Percentiles rank a stretch among this genome's conserved stretches.
Conservation (phyloP, 2,888 invertebrate species). For the Phyllotreta cruciferae region DNA sequence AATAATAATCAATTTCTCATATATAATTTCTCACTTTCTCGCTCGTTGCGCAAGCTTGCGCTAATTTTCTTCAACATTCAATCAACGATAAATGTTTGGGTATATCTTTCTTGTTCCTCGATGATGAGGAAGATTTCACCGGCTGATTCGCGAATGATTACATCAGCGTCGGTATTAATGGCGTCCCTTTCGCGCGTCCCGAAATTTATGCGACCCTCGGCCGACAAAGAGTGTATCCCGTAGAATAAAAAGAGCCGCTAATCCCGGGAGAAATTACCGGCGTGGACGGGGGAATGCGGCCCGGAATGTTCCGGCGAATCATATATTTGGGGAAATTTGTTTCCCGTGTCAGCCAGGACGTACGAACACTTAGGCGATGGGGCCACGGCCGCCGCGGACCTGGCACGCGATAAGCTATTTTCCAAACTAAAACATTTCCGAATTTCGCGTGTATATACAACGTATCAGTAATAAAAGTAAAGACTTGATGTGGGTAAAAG, state of each 20-base stretch:
- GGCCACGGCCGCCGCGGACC: no score
- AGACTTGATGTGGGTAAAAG: slow-evolving; percentile 9
- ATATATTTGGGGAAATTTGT: slow-evolving; percentile 35
- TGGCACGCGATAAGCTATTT: slow-evolving; percentile 10
- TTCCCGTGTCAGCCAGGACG: slow-evolving; percentile 27
- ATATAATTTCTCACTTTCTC: no score
- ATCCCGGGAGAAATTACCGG: slow-evolving; percentile 39
- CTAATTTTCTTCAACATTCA: no score
- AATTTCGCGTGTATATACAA: not conserved
- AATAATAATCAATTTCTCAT: no score
- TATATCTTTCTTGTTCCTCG: no score
- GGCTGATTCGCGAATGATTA: slow-evolving; percentile 31
- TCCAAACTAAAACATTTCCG: slow-evolving; percentile 16
- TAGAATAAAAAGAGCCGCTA: slow-evolving; percentile 36
- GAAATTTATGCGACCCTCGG: slow-evolving; percentile 33
- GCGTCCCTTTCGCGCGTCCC: slow-evolving; percentile 28
- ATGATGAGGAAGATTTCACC: no score
- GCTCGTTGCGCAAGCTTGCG: no score
- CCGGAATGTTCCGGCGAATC: slow-evolving; percentile 34
- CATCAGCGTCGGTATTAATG: slow-evolving; percentile 34
- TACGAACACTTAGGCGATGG: not conserved
- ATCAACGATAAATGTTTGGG: no score
- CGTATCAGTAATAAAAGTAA: slow-evolving; percentile 8
- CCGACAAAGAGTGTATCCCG: slow-evolving; percentile 29
- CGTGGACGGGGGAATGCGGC: slow-evolving; percentile 22